Base-by-base conservation (phyloP, 2,888 invertebrate species). In the Chromoteleia sp. region DNA sequence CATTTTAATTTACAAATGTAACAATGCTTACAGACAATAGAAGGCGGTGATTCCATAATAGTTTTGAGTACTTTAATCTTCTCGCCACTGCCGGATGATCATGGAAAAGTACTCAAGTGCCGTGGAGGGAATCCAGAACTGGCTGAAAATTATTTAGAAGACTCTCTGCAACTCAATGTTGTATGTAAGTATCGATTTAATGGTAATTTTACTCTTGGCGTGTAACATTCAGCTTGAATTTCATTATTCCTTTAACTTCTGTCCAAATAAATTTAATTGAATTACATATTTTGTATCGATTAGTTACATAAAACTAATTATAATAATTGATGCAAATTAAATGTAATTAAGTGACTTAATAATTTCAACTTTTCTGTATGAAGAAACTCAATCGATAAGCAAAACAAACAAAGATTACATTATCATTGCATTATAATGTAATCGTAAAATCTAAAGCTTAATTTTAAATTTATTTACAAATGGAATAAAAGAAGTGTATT, bases 61-160 rank as follows among this genome's bases (percentile, higher is more conserved):
- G 95, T 97, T 79, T 93, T 94, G 89, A 97, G 96, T 91, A 95
- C 94, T 65, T 92, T 97, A 85, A 95, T 95, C 85, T 97, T 97
- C 92, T 94, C 95, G 86, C 97, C 97, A 12, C 93, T 95, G 84
- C 96, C 97, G 0, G 97, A 97, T 88, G 97, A 98, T 91, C 96
- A 97, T 89, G 95, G 96, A 5, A 95, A 96, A 73, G 94, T 94
- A 89, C 93, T 98, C 83, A 96, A 96, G 91, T 98, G 97, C 91
- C 95, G 96, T 87, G 97, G 97, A 3, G 96, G 96, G 89, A 98
- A 98, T 93, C 96, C 95, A 67, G 94, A 95, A 82, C 93, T 98
- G 81, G 94, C 95, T 8, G 95, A 95, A 56, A 95, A 95, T 71
- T 95, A 94, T 85, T 93, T 97, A 73, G 97, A 97, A 88, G 97